Evolutionary conservation across 1,140 invertebrate species (phyloP).

Genomic region (Aphidius ervi): DNA sequence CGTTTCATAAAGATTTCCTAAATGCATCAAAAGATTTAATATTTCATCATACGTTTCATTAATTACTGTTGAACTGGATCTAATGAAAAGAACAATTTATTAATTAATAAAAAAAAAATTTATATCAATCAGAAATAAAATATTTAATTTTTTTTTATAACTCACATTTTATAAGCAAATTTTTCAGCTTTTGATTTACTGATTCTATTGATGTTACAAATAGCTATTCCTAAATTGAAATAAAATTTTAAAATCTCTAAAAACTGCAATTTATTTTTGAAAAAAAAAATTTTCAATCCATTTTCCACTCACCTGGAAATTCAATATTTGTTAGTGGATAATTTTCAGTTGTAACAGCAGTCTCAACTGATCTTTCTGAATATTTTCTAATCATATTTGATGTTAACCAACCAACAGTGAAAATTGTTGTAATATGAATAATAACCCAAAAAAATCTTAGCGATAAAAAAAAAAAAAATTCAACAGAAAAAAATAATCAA

Average conservation of each 20-base stretch:
- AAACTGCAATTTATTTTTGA: too few relatives aligned
- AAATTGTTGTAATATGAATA: slow-evolving; percentile 28
- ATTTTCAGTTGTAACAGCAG: slow-evolving; percentile 31
- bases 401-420: slow-evolving; percentile 25
- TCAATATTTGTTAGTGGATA: slow-evolving; percentile 27
- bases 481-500: neutral
- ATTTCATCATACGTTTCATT: neutral
- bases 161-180: slow-evolving; percentile 36
- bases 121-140: too few relatives aligned
- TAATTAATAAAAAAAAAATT: neutral
- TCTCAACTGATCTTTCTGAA: slow-evolving; percentile 28
- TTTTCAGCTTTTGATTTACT: slow-evolving; percentile 28
- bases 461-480: too few relatives aligned
- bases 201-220: slow-evolving; percentile 39
- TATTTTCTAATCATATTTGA: slow-evolving; percentile 24
- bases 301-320: slow-evolving; percentile 33
- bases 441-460: slow-evolving; percentile 34
- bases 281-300: too few relatives aligned
- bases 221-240: slow-evolving; percentile 29
- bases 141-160: slow-evolving; percentile 1
- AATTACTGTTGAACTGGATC: neutral
- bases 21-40: neutral
- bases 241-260: neutral
- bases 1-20: slow-evolving; percentile 14
- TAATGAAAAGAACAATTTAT: neutral